Evolutionary conservation across 2,888 invertebrate species (phyloP), one percentile per base, ranked within the genome.

Genomic region (Nemotelus nigrinus): DNA sequence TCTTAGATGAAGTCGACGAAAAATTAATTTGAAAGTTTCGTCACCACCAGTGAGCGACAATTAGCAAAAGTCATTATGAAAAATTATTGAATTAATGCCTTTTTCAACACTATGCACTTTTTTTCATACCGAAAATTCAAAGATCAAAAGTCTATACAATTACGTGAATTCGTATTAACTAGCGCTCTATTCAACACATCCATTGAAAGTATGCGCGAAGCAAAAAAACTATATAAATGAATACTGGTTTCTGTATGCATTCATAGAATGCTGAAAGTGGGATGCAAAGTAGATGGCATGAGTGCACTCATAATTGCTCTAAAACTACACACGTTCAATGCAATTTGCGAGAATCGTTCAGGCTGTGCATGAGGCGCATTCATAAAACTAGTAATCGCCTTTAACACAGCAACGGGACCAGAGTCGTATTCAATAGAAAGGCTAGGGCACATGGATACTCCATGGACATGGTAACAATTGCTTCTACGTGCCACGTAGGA

Each of bases 391-490:
- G 74, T 74, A 74, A 74, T 74, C 74, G 74, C 48, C 60, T 48
- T 63, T 41, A 74, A 74, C 47, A 48, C 60, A 63, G 60, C 72
- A 45, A 53, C 39, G 43, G 25, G 47, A 39, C 55, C 50, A 10
- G 41, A n/a, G 70, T 10, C 50, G 53, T 43, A 55, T 55, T 53
- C 55, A 70, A 43, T 41, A 55, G 41, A n/a, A 39, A 70, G 74
- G 10, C 47, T 2, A 25, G 25, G 25, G 74, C 8, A 63, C 63
- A 48, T 60, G 48, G 63, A 74, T 74, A 74, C 74, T 74, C 63
- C 50, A 74, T 74, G 74, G 74, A 63, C 60, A 74, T 63, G 48
- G 63, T 74, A 74, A 74, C 74, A 74, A 74, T 74, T 74, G 74
- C 74, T 57, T 41, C 41, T 50, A 74, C 74, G 74, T 63, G 74